A percentile compares a stretch with the other conserved stretches of the same genome.
phyloP scores from a whole-genome alignment of 2,888 invertebrate genomes.

The Cheilosia urbana region DNA sequence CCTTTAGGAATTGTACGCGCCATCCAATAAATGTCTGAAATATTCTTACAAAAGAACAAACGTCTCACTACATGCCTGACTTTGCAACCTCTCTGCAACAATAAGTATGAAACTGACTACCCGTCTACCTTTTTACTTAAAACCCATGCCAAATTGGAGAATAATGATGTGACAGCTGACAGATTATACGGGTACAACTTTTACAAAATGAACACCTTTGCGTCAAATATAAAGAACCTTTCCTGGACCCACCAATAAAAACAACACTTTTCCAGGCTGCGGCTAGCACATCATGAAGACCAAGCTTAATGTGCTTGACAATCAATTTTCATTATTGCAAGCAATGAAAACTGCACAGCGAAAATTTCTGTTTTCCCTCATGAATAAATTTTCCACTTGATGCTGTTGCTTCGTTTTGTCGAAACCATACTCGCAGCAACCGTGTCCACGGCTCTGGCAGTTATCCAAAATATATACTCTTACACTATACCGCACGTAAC shows the following conservation, averaged over 20 bases:
- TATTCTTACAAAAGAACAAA: too few species aligned
- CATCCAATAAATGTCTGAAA: too few species aligned
- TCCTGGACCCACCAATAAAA: background rate
- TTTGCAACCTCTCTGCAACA: too few species aligned
- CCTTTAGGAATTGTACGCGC: too few species aligned
- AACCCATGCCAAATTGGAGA: too few species aligned
- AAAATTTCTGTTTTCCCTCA: conserved; percentile 58
- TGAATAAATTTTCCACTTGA: conserved; percentile 68
- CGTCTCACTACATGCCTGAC: too few species aligned
- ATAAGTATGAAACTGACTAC: too few species aligned
- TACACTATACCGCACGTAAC: conserved; percentile 34
- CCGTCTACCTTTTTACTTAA: too few species aligned
- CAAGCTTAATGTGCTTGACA: conserved; percentile 58
- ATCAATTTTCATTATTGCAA: conserved; percentile 68
- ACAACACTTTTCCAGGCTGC: background rate
- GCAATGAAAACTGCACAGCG: conserved; percentile 41
- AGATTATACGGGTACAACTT: background rate
- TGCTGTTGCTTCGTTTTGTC: conserved; percentile 59
- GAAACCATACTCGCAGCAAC: background rate
- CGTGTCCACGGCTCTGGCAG: conserved; percentile 49
- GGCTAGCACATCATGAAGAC: conserved; percentile 25
- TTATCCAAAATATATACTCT: conserved; percentile 36
- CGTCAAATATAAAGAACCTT: background rate
- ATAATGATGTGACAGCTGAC: too few species aligned
- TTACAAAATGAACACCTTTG: background rate